These are phyloP conservation scores for Pseudococcus viburni DNA, from an alignment of 2,888 invertebrate species.

Conservation along the genomic window DNA sequence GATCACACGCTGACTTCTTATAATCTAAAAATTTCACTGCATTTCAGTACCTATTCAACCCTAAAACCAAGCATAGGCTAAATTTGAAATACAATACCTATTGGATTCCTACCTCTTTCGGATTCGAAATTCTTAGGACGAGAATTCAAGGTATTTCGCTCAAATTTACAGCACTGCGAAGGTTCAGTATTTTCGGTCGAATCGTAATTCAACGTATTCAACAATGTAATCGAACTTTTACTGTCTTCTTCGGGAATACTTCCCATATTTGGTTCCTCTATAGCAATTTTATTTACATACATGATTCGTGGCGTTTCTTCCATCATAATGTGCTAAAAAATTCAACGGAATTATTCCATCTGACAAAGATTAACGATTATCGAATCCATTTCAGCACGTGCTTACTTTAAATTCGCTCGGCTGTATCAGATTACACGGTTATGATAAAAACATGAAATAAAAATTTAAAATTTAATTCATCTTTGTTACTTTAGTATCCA, in stretches of 20 bases:
- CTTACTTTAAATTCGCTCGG: background rate
- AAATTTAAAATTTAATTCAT: background rate
- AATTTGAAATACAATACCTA: background rate
- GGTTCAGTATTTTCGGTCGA: constrained; percentile 21
- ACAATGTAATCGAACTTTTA: constrained; percentile 47
- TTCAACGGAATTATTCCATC: background rate
- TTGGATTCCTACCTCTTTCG: constrained; percentile 74
- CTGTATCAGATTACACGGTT: background rate
- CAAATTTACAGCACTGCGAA: constrained; percentile 31
- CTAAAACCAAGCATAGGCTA: no score
- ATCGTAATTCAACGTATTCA: constrained; percentile 46
- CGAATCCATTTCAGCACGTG: background rate
- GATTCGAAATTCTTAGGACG: constrained; percentile 77
- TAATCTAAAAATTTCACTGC: constrained; percentile 76
- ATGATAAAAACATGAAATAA: background rate
- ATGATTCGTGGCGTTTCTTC: constrained; percentile 57
- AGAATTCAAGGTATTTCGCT: constrained; percentile 68
- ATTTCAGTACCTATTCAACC: background rate
- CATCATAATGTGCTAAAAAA: background rate
- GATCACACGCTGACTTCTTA: constrained; percentile 86
- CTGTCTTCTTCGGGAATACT: constrained; percentile 15
- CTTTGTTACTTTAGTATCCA: background rate
- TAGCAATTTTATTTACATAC: constrained; percentile 50
- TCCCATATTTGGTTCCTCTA: background rate
- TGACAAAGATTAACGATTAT: background rate